Conservation (phyloP, 2,797 vertebrate genomes). For the Phalloptychus januarius region DNA sequence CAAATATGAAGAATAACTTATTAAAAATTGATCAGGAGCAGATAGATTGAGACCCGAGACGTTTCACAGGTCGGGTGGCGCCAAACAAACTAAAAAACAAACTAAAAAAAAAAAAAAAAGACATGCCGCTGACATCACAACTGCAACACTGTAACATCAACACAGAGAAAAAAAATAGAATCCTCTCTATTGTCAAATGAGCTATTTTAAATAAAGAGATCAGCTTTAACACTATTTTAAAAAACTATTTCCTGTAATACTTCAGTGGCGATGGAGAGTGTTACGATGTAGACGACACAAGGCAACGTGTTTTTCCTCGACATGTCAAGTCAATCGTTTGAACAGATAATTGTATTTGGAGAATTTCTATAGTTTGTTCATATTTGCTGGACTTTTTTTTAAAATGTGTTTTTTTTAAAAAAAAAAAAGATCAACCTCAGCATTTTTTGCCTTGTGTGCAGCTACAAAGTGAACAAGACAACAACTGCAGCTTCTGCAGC, state of each 20-base stretch:
- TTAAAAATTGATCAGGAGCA: background rate
- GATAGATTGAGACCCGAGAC: constrained; percentile 5
- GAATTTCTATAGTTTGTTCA: background rate
- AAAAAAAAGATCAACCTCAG: background rate
- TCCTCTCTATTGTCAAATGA: constrained; percentile 15
- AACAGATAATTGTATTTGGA: constrained; percentile 12
- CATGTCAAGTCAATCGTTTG: background rate
- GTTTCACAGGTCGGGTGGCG: background rate
- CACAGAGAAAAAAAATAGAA: constrained; percentile 3
- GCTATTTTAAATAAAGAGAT: constrained; percentile 30
- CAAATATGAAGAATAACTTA: constrained; percentile 28
- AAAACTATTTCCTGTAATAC: constrained; percentile 57
- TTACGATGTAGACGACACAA: constrained; percentile 52
- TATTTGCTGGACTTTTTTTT: background rate
- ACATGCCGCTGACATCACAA: constrained; percentile 26
- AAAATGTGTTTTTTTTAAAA: background rate
- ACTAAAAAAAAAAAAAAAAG: background rate
- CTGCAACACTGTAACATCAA: constrained; percentile 50
- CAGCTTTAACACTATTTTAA: constrained; percentile 52
- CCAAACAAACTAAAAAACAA: background rate
- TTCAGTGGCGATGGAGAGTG: constrained; percentile 44
- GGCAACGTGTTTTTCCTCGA: constrained; percentile 10
- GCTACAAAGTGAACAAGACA: constrained; percentile 44
- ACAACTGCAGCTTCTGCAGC: constrained; percentile 35
- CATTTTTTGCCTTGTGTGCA: constrained; percentile 39